A percentile compares a stretch with the other conserved stretches of the same genome.
These are phyloP conservation scores for Xestia ashworthii DNA, from an alignment of 2,888 invertebrate genomes.

Conservation along the genomic window DNA sequence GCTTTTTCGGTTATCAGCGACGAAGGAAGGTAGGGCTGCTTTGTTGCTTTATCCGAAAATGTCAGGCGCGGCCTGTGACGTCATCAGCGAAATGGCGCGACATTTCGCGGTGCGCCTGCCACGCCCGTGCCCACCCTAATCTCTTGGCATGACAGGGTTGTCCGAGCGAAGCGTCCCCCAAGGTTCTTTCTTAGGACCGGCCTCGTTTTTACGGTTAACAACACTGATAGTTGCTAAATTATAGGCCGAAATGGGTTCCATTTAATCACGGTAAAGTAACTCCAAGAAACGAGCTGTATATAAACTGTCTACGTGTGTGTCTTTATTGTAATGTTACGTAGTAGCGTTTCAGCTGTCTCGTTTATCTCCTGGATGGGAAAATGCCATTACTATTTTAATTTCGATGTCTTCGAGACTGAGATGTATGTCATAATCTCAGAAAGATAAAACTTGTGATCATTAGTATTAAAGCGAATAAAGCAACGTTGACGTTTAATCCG, in stretches of 20 bases:
- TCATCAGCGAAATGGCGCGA: conserved; percentile 88
- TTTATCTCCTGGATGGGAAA: conserved; percentile 21
- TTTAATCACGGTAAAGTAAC: conserved; percentile 60
- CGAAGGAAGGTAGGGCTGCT: conserved; percentile 86
- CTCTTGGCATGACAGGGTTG: conserved; percentile 83
- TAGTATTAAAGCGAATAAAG: conserved; percentile 27
- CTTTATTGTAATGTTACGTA: conserved; percentile 17
- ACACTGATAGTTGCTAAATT: conserved; percentile 56
- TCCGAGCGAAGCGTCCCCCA: conserved; percentile 79
- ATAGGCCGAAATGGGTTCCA: conserved; percentile 65
- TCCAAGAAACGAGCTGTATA: conserved; percentile 16
- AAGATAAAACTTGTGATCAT: conserved; percentile 39
- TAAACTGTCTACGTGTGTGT: conserved; percentile 7
- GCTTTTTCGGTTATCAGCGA: conserved; percentile 85
- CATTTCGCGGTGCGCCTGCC: conserved; percentile 86
- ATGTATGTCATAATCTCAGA: conserved; percentile 30
- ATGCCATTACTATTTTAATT: conserved; percentile 35
- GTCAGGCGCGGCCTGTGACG: conserved; percentile 89
- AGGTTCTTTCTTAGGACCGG: conserved; percentile 76
- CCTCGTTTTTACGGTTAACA: conserved; percentile 72
- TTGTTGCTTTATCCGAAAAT: conserved; percentile 87
- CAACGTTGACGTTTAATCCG: conserved; percentile 32
- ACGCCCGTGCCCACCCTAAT: conserved; percentile 88
- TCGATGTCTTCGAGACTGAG: conserved; percentile 10
- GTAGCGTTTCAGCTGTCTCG: conserved; percentile 5